These are phyloP conservation scores for Nothura maculosa DNA, from an alignment of 2,797 vertebrate species.

Conservation along the genomic window DNA sequence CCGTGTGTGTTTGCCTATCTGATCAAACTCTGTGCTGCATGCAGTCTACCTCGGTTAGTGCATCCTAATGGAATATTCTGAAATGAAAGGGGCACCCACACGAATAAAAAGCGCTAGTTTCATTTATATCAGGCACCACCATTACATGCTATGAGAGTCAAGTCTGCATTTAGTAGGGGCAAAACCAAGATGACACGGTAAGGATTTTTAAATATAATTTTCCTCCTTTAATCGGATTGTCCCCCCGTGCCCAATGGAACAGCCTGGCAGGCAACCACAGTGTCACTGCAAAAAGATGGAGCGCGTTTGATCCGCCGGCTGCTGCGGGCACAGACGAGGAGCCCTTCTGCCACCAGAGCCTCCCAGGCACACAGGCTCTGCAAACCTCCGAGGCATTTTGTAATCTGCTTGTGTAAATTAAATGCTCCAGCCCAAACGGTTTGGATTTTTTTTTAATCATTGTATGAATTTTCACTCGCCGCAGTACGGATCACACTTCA, in stretches of 20 bases:
- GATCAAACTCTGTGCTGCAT: background rate
- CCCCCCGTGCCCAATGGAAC: background rate
- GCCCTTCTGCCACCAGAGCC: background rate
- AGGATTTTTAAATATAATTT: slow-evolving; percentile 33
- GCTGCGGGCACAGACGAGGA: background rate
- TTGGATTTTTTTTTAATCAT: background rate
- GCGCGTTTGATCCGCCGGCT: background rate
- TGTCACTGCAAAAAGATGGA: background rate
- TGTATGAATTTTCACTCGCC: background rate
- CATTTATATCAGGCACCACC: background rate
- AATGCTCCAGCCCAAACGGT: background rate
- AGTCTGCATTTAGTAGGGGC: background rate
- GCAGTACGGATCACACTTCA: background rate
- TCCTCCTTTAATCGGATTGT: slow-evolving; percentile 25
- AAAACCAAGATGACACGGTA: background rate
- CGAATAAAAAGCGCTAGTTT: slow-evolving; percentile 2
- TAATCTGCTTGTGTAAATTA: background rate
- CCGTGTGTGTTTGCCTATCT: background rate
- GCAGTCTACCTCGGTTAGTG: background rate
- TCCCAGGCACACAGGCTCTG: background rate
- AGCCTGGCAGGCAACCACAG: background rate
- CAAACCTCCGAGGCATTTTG: background rate
- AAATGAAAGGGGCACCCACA: background rate
- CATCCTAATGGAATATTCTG: background rate
- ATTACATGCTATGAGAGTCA: background rate